Base-by-base conservation (phyloP, 2,797 vertebrate species). In the Macropodus opercularis region DNA sequence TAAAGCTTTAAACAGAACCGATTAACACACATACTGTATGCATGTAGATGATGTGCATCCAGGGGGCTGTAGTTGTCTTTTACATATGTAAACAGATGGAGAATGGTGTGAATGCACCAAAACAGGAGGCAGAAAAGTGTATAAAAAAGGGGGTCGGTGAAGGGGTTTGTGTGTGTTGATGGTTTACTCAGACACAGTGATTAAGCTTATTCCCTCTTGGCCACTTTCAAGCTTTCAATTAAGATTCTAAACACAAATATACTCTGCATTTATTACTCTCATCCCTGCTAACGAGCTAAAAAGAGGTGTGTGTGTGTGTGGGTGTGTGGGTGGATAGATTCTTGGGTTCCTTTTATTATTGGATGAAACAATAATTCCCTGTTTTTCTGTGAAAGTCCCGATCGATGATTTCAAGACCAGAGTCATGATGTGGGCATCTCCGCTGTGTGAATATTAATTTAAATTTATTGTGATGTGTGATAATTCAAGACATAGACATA, bases 171-270 rank as follows among this genome's bases (percentile, higher is more conserved):
- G 77, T 76, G 73, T 75, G 59, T 76, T 81, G 75, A 79, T 73
- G 81, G 77, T 95, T 96, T 95, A 94, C 94, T 94, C 91, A 92
- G 92, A 91, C 86, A 80, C 71, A 81, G 78, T 94, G 94, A 94
- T 96, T 95, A 93, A 92, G 92, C 92, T 92, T 93, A 94, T 94
- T 95, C 95, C 96, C 96, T 88, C 85, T 89, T 93, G 94, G 89
- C 92, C 89, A 89, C 92, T 96, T 94, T 92, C 93, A 91, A 90
- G 90, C 93, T 92, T 95, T 96, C 94, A 94, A 95, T 98, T 96
- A 96, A 94, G 93, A 94, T 93, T 94, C 93, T 91, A 88, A 96
- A 94, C 94, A 94, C 93, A 95, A 95, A 95, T 93, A 91, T 93
- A 85, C 87, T 92, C 89, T 86, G 89, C 88, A 89, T 92, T 91